These are phyloP conservation scores for Gavia stellata DNA, from an alignment of 2,113 vertebrate genomes.

Conservation along the genomic window DNA sequence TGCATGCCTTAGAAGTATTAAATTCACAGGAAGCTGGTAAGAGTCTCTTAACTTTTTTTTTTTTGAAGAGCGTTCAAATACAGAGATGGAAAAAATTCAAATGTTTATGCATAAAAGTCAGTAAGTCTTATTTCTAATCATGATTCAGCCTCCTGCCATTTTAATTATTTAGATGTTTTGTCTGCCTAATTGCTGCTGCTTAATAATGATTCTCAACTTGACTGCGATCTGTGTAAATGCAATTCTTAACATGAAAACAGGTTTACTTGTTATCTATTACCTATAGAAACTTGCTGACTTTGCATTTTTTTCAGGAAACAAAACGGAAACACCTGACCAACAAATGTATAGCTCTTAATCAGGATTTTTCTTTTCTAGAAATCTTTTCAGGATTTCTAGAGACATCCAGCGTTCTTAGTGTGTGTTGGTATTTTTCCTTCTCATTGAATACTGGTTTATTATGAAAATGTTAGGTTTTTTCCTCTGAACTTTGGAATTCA, in stretches of 20 bases:
- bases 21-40: slow-evolving; percentile 96
- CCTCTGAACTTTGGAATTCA: background rate
- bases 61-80: background rate
- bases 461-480: background rate
- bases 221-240: background rate
- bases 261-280: background rate
- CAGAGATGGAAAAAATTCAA: background rate
- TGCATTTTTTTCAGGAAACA: background rate
- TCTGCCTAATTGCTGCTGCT: background rate
- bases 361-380: too few relatives aligned
- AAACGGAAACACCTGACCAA: background rate
- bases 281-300: background rate
- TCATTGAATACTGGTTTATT: background rate
- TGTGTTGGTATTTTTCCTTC: background rate
- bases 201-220: background rate
- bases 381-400: background rate
- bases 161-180: background rate
- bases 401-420: background rate
- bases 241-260: background rate
- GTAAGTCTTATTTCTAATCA: background rate
- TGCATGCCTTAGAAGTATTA: slow-evolving; percentile 98
- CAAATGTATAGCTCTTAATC: background rate
- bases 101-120: background rate
- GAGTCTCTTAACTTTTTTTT: background rate
- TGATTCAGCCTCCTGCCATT: background rate